Percentiles rank a stretch among this genome's conserved stretches.
These are phyloP conservation scores for Rhagologus leucostigma DNA, from an alignment of 2,113 vertebrate genomes.

Conservation along the genomic window DNA sequence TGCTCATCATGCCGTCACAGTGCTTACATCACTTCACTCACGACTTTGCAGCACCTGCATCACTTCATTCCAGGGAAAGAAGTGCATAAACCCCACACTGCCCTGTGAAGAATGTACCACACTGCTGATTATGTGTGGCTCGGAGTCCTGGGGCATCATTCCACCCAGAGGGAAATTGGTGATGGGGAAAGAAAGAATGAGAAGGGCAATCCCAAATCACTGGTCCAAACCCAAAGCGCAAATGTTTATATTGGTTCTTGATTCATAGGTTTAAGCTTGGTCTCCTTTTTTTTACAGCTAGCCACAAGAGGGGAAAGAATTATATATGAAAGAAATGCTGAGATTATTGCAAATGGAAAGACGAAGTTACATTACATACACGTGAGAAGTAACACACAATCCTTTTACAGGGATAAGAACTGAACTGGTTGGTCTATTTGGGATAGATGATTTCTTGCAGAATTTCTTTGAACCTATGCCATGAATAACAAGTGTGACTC, in stretches of 20 bases:
- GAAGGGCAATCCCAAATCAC: neutral
- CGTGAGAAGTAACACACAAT: neutral
- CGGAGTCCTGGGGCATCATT: neutral
- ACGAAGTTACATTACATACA: neutral
- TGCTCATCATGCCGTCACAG: neutral
- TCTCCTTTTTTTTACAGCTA: neutral
- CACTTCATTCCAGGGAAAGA: neutral
- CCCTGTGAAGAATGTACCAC: neutral
- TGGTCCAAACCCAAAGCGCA: neutral
- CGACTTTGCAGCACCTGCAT: neutral
- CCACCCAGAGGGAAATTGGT: rapidly evolving
- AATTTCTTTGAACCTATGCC: neutral
- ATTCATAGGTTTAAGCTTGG: neutral
- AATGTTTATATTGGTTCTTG: neutral
- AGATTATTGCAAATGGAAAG: neutral
- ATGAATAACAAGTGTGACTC: neutral
- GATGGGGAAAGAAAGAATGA: neutral
- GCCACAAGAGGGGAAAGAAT: neutral
- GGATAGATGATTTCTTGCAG: neutral
- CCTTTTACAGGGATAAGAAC: neutral
- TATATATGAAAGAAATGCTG: neutral
- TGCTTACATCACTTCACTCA: neutral
- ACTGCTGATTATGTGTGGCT: neutral
- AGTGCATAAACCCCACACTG: rapidly evolving
- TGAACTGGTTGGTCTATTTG: neutral